phyloP scores from a whole-genome alignment of 2,797 vertebrate genomes.

The Macropodus opercularis region DNA sequence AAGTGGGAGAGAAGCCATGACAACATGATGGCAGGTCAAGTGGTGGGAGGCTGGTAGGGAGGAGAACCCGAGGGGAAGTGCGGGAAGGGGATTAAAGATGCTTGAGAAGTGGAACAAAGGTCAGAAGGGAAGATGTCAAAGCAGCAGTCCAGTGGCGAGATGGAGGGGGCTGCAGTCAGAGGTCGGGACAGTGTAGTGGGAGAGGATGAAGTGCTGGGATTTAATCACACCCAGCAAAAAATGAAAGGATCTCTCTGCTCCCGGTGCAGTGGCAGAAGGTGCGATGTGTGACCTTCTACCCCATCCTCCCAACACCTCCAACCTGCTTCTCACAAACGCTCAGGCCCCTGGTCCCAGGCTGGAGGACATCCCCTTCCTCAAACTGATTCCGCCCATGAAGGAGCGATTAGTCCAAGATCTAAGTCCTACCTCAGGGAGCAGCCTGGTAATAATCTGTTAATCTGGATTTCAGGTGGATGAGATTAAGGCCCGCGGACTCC shows the following conservation, averaged over 20 bases:
- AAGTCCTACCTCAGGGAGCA: slow-evolving; percentile 41
- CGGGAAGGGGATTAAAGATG: slow-evolving; percentile 45
- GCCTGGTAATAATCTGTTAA: slow-evolving; percentile 65
- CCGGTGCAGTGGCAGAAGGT: neutral
- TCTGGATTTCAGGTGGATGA: slow-evolving; percentile 58
- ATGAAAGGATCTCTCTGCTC: slow-evolving; percentile 24
- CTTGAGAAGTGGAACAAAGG: slow-evolving; percentile 45
- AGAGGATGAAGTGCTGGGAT: slow-evolving; percentile 52
- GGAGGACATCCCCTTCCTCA: slow-evolving; percentile 30
- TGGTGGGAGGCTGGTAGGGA: neutral
- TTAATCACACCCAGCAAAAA: slow-evolving; percentile 50
- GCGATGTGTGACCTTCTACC: neutral
- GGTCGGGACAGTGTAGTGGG: slow-evolving; percentile 36
- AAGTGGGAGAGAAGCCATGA: neutral
- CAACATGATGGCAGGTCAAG: neutral
- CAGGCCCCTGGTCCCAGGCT: too few relatives aligned
- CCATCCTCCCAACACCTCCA: slow-evolving; percentile 34
- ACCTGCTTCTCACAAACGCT: too few relatives aligned
- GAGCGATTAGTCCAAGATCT: slow-evolving; percentile 62
- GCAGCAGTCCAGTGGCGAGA: slow-evolving; percentile 15
- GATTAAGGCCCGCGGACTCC: slow-evolving; percentile 43
- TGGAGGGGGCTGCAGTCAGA: slow-evolving; percentile 34
- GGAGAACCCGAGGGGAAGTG: neutral
- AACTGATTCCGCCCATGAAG: slow-evolving; percentile 32
- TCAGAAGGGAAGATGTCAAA: slow-evolving; percentile 18